Evolutionary conservation across 2,888 invertebrate genomes (phyloP).

Genomic region (Ichneumoninae sp.): DNA sequence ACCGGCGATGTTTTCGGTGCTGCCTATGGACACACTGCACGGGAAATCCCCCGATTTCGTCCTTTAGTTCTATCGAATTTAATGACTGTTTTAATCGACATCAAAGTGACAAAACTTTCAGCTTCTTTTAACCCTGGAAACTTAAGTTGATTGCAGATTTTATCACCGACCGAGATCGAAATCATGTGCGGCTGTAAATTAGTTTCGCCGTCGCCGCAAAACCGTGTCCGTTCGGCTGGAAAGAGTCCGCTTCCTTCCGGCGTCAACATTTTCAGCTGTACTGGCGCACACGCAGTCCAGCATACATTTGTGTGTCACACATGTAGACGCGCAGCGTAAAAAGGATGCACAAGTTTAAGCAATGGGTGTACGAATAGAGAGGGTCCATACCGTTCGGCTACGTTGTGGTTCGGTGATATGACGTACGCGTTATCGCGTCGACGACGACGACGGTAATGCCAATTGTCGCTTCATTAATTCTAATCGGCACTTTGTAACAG

Average conservation of each 20-base stretch:
- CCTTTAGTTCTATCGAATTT: not conserved
- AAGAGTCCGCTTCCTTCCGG: not conserved
- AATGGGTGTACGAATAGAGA: slow-evolving; percentile 59
- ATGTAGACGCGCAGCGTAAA: slow-evolving; percentile 60
- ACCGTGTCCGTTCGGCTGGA: not conserved
- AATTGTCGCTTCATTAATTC: slow-evolving; percentile 79
- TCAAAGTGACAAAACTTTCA: not conserved
- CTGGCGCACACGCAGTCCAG: not conserved
- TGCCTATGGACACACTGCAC: not conserved
- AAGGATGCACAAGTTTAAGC: slow-evolving; percentile 72
- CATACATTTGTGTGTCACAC: not conserved
- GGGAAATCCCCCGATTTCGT: not conserved
- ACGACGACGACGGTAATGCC: slow-evolving; percentile 71
- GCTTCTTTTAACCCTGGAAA: too few species aligned
- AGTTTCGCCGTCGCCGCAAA: not conserved
- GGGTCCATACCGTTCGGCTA: slow-evolving; percentile 68
- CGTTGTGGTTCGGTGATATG: slow-evolving; percentile 25
- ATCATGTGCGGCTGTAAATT: not conserved
- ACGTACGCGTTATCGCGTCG: slow-evolving; percentile 30
- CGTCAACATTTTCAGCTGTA: slow-evolving; percentile 1
- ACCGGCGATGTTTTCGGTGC: not conserved
- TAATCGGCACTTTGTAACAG: slow-evolving; percentile 73
- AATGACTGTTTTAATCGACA: not conserved
- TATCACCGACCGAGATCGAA: not conserved
- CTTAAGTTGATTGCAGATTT: too few species aligned